These are phyloP conservation scores for Amphipyra berbera DNA, from an alignment of 2,888 invertebrate species.

Conservation along the genomic window DNA sequence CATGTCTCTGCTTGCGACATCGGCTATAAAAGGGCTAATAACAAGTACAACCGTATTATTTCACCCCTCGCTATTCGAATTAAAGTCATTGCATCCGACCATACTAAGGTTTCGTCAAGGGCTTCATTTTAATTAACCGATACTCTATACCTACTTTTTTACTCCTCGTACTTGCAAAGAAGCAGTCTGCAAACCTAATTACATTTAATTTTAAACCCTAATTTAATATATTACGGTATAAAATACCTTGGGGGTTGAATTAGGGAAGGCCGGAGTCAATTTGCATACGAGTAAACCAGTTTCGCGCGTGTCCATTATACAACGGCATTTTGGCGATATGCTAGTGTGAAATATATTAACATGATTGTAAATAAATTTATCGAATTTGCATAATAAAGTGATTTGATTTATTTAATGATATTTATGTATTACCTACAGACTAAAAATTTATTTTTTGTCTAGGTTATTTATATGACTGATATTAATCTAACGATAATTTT, in stretches of 20 bases:
- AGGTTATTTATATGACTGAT: background rate
- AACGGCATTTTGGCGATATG: slow-evolving; percentile 12
- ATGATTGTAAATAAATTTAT: background rate
- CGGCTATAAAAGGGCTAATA: slow-evolving; percentile 23
- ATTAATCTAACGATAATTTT: slow-evolving; percentile 3
- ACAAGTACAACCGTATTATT: slow-evolving; percentile 22
- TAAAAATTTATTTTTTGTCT: background rate
- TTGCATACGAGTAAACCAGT: slow-evolving; percentile 76
- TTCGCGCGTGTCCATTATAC: slow-evolving; percentile 62
- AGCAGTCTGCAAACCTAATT: slow-evolving; percentile 35
- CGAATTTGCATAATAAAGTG: slow-evolving; percentile 11
- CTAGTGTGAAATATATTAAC: slow-evolving; percentile 17
- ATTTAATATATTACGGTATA: slow-evolving; percentile 59
- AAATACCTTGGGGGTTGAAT: slow-evolving; percentile 59
- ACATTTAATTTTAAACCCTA: slow-evolving; percentile 64
- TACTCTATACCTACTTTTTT: slow-evolving; percentile 76
- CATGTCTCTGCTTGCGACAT: slow-evolving; percentile 20
- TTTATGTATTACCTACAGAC: background rate
- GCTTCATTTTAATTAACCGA: slow-evolving; percentile 84
- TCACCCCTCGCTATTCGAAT: slow-evolving; percentile 52
- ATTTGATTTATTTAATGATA: slow-evolving; percentile 6
- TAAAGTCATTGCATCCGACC: slow-evolving; percentile 68
- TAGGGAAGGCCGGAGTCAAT: slow-evolving; percentile 64
- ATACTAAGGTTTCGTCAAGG: slow-evolving; percentile 77
- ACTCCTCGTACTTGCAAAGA: slow-evolving; percentile 54